Evolutionary conservation across 2,113 vertebrate species (phyloP), one percentile per base, ranked within the genome.

Genomic region (Campylorhamphus procurvoides): DNA sequence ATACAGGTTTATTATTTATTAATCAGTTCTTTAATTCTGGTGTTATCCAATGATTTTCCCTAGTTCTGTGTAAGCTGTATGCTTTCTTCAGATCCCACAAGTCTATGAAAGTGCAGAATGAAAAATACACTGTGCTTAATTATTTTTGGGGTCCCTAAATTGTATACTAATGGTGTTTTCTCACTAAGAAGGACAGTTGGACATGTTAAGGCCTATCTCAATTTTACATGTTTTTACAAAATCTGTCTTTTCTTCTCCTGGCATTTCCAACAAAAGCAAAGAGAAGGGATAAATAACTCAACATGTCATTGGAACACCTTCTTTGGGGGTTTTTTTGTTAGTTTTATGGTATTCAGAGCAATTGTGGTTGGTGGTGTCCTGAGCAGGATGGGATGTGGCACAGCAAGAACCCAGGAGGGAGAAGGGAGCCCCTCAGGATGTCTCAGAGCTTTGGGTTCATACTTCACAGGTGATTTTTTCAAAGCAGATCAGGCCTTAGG

Each of bases 401-500:
- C 3, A 50, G 63, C 58, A 85, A 47, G n/a, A 79, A 28, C 18
- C 18, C 18, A 29, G 14, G 47, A 63, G 49, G n/a, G 53, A 76
- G 25, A 44, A 75, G 74, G 1, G 1, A 87, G 42, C 25, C 23
- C 50, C n/a, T n/a, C n/a, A 10, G 39, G 53, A 39, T 44, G 10
- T 49, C 77, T 85, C 40, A 13, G 8, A 89, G 27, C 58, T 74
- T 90, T 23, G 23, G 18, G 12, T 12, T 64, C 71, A n/a, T 9
- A 42, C 9, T 63, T 64, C 49, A 50, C 24, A 27, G 22, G 22
- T 37, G 1, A 9, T 44, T 93, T 74, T 89, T 77, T 44, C n/a
- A 44, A 75, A 92, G 62, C 13, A 46, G 24, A 5, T 74, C 1
- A 0, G 56, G 75, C 56, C 24, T 10, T 40, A 12, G 2, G 2